Evolutionary conservation across 1,140 invertebrate genomes (phyloP), one percentile per base, ranked within the genome.

Genomic region (Cydia strobilella): DNA sequence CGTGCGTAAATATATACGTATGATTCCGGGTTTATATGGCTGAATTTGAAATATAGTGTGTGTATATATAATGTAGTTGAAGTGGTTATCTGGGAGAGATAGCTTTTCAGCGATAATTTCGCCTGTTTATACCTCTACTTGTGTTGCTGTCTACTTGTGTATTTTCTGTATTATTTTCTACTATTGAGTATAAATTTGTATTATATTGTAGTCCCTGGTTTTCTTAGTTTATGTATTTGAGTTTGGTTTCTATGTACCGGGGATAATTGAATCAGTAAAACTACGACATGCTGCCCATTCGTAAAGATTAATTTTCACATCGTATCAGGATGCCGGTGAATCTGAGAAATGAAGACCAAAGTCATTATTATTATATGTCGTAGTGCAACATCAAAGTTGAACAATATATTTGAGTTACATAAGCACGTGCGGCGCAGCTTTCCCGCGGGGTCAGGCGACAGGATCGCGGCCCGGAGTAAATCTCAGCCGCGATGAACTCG

Each of bases 401-500:
- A 69, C 65, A 69, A 69, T 69, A 35, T 69, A 42, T 69, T 69
- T 18, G n/a, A 18, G 65, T 69, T 69, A 69, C 27, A 69, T 69
- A 69, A 69, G 65, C 65, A 69, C 65, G 65, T 69, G 65, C 65
- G 63, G 23, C 25, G 65, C 63, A 66, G 63, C 65, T 69, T 69
- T 69, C 65, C 65, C 65, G 31, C 31, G 65, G 65, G 65, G 65
- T 69, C 65, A 69, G 65, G 42, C 31, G 18, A 59, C 65, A 12
- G 65, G 65, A 69, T 69, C 27, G 65, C 31, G 65, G 27, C 65
- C 65, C 65, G 65, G 65, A 69, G 65, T 69, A 69, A 69, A 69
- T 69, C 65, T 69, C 27, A 39, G 65, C 15, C 63, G 63, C 65
- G 65, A 69, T 69, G 65, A 69, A 69, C 65, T 18, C 65, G 3